Evolutionary conservation across 2,797 vertebrate species (phyloP).

Genomic region (Myotis findleyi): DNA sequence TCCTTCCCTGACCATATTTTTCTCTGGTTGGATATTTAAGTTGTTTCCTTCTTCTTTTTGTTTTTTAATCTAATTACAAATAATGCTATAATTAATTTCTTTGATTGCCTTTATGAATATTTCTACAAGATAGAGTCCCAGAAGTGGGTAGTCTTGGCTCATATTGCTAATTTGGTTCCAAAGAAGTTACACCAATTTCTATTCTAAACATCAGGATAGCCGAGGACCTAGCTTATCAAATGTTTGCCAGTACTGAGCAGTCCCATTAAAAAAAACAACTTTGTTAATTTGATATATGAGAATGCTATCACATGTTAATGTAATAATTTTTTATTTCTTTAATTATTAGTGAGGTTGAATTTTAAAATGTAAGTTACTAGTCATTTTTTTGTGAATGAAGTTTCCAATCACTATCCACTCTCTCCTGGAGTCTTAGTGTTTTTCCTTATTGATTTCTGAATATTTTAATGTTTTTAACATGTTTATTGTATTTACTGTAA

Average conservation of each 20-base stretch:
- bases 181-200: neutral
- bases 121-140: neutral
- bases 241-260: neutral
- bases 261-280: neutral
- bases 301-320: neutral
- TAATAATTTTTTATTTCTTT: neutral
- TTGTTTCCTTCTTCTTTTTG: neutral
- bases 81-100: neutral
- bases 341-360: slow-evolving; percentile 16
- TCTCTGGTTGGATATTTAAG: neutral
- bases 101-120: neutral
- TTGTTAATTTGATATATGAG: neutral
- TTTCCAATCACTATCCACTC: neutral
- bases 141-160: neutral
- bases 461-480: slow-evolving; percentile 27
- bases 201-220: neutral
- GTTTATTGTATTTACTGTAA: neutral
- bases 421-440: neutral
- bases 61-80: neutral
- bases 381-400: neutral
- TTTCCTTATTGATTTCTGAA: neutral
- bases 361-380: slow-evolving; percentile 38
- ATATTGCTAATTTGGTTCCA: neutral
- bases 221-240: neutral
- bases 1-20: neutral